Evolutionary conservation across 2,113 vertebrate genomes (phyloP), one percentile per base, ranked within the genome.

Genomic region (Larimichthys crocea): DNA sequence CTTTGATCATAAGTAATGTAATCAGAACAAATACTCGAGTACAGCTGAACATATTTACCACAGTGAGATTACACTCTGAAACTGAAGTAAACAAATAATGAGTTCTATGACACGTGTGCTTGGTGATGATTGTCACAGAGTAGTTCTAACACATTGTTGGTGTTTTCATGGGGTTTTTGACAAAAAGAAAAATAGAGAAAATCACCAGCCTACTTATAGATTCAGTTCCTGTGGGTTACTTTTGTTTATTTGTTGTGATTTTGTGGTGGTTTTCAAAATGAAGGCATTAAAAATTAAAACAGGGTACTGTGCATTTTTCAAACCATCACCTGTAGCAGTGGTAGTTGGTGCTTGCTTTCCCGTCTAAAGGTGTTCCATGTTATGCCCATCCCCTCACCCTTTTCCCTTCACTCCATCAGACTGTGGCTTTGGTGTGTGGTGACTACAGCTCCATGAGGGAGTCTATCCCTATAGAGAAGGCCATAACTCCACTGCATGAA

Each of bases 401-500:
- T 26, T 8, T 20, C 15, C 29, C 35, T 56, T 12, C 31, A 10
- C 19, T 7, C 53, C 26, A 53, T 60, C 10, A 16, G n/a, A 52
- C 44, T 31, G 22, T 10, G 17, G 4, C 5, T 5, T 44, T 10
- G 26, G 55, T 19, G 24, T 50, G 44, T 48, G 14, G 8, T 29
- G 65, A 12, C 4, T 44, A 11, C 17, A 68, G 56, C 67, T 67
- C 29, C 19, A 50, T 4, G 57, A 24, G 74, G 60, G 57, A 26
- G 35, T 40, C 35, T 40, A 40, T 40, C 35, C 35, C 24, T 70
- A 6, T 9, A 20, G 60, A 57, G 35, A 61, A 5, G 17, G 17
- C n/a, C 11, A 3, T 19, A 17, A 42, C 74, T 62, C 50, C 44
- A 24, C 73, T 65, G 63, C n/a, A 56, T 84, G 52, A 75, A 85